Evolutionary conservation across 2,797 vertebrate genomes (phyloP).

Genomic region (Linurgus olivaceus): DNA sequence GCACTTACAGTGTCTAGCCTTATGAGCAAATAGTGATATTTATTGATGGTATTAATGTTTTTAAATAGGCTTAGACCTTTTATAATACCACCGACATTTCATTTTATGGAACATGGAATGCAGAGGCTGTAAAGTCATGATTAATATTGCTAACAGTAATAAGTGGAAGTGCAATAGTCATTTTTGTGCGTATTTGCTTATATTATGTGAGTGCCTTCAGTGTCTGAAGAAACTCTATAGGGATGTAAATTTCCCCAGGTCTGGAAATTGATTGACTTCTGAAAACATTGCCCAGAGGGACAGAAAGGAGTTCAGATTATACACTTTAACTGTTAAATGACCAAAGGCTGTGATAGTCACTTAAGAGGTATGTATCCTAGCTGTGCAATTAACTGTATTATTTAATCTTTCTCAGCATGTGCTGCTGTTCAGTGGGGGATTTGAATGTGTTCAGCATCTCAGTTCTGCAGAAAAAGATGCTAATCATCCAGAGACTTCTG

Average conservation of each 20-base stretch:
- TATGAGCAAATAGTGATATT: constrained; percentile 65
- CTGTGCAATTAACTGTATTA: constrained; percentile 62
- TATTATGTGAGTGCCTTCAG: constrained; percentile 42
- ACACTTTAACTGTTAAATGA: constrained; percentile 62
- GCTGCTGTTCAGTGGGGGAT: constrained; percentile 54
- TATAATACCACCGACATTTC: constrained; percentile 43
- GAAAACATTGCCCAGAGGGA: constrained; percentile 56
- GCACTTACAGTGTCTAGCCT: constrained; percentile 58
- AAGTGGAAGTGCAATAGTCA: constrained; percentile 42
- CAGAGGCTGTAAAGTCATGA: constrained; percentile 51
- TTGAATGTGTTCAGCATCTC: constrained; percentile 74
- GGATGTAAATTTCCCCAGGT: constrained; percentile 67
- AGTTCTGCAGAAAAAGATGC: constrained; percentile 55
- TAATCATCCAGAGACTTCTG: constrained; percentile 73
- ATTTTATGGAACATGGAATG: constrained; percentile 54
- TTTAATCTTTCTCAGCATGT: constrained; percentile 65
- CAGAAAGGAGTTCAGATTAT: constrained; percentile 47
- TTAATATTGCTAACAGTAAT: constrained; percentile 44
- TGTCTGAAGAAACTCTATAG: constrained; percentile 44
- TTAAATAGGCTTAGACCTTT: constrained; percentile 53
- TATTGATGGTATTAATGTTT: constrained; percentile 68
- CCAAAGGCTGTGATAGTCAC: constrained; percentile 55
- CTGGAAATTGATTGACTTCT: constrained; percentile 67
- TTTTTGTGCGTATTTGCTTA: constrained; percentile 56
- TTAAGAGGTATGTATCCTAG: constrained; percentile 39